Evolutionary conservation across 2,113 vertebrate genomes (phyloP).

Genomic region (Dicrurus megarhynchus): DNA sequence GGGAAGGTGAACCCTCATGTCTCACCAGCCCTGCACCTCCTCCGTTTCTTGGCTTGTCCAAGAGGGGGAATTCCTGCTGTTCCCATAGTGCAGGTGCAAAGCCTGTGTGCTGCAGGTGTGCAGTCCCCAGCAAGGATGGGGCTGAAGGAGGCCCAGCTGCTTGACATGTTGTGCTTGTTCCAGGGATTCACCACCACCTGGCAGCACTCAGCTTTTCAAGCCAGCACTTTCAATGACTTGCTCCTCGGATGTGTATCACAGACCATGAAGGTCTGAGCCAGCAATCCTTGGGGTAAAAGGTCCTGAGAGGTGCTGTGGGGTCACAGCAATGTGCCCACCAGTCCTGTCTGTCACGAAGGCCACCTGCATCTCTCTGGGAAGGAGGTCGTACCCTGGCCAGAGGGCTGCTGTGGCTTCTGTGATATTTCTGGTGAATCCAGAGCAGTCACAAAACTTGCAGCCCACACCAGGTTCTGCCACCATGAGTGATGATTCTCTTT

Average conservation of each 20-base stretch:
- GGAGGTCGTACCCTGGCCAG: fast-evolving
- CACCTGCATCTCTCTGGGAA: not conserved
- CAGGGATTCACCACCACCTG: not conserved
- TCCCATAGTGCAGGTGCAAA: fast-evolving
- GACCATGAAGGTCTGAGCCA: not conserved
- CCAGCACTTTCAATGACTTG: fast-evolving
- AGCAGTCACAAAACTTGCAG: not conserved
- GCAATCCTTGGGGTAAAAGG: not conserved
- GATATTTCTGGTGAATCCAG: not conserved
- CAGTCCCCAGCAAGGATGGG: not conserved
- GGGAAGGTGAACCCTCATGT: fast-evolving
- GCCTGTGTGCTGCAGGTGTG: not conserved
- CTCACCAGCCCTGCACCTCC: not conserved
- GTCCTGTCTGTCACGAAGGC: not conserved
- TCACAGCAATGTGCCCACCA: not conserved
- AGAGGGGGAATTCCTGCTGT: not conserved
- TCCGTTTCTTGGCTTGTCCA: not conserved
- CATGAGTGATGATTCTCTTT: not conserved
- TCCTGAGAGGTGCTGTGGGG: not conserved
- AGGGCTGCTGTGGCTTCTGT: not conserved
- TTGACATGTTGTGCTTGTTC: fast-evolving
- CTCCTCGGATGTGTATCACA: fast-evolving
- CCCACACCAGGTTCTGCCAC: fast-evolving
- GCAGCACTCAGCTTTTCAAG: not conserved
- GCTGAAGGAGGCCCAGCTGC: not conserved